These are phyloP conservation scores for Fragum whitleyi DNA, from an alignment of 2,888 invertebrate genomes.

Conservation along the genomic window DNA sequence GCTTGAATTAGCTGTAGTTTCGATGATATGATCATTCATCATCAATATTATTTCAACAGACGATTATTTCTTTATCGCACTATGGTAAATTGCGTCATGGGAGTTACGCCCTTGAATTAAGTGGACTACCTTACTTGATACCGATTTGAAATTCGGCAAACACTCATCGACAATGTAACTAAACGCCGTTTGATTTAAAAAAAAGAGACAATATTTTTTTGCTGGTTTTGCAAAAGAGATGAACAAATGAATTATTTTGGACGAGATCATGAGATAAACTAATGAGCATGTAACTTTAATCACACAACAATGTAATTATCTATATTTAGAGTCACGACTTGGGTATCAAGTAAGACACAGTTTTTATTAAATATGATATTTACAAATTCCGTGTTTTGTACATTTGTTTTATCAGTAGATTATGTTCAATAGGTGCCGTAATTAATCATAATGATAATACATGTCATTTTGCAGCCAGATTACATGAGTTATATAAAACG, in stretches of 20 bases:
- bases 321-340: background rate
- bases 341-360: background rate
- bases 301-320: background rate
- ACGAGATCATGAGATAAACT: background rate
- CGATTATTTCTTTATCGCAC: too few relatives aligned
- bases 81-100: too few relatives aligned
- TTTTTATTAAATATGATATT: background rate
- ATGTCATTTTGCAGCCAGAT: background rate
- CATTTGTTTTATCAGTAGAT: background rate
- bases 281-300: background rate
- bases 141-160: too few relatives aligned
- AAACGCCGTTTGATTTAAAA: too few relatives aligned
- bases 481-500: background rate
- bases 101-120: too few relatives aligned
- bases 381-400: background rate
- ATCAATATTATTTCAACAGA: too few relatives aligned
- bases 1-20: too few relatives aligned
- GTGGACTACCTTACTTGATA: too few relatives aligned
- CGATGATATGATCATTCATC: too few relatives aligned
- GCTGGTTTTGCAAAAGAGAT: background rate
- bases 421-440: background rate
- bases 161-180: too few relatives aligned
- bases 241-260: background rate
- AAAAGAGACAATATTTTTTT: background rate
- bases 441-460: conserved; percentile 1